Percentiles rank a stretch among this genome's conserved stretches.
These are phyloP conservation scores for Psylliodes chrysocephalus DNA, from an alignment of 2,888 invertebrate genomes.

Conservation along the genomic window DNA sequence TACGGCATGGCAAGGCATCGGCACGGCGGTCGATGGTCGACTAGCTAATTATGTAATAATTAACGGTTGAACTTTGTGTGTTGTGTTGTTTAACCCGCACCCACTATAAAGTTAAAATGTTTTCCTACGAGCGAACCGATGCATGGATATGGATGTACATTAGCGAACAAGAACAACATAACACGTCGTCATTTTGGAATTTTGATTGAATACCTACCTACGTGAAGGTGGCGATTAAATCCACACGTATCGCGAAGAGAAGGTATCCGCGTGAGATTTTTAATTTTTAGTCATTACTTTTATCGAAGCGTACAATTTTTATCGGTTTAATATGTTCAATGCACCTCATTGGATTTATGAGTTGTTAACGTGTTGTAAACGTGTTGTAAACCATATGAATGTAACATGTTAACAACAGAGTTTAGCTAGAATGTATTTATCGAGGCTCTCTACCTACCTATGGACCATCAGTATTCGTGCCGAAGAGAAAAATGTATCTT, in stretches of 20 bases:
- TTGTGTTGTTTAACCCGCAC: conserved; percentile 39
- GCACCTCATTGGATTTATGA: too few species aligned
- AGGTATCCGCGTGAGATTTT: neutral
- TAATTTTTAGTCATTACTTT: neutral
- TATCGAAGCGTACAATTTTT: neutral
- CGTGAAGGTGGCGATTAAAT: neutral
- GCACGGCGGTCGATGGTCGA: conserved; percentile 25
- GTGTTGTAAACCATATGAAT: too few species aligned
- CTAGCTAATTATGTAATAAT: conserved; percentile 38
- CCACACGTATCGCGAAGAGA: neutral
- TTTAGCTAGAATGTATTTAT: too few species aligned
- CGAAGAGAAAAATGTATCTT: too few species aligned
- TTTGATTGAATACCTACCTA: conserved; percentile 1
- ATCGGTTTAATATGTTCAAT: too few species aligned
- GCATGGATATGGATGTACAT: too few species aligned
- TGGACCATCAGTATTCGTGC: too few species aligned
- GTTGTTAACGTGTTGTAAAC: too few species aligned
- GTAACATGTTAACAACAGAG: too few species aligned
- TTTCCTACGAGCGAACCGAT: neutral
- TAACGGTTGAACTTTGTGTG: conserved; percentile 37
- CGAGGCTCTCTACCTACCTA: too few species aligned
- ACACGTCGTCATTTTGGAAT: neutral
- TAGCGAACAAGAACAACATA: neutral
- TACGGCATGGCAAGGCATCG: conserved; percentile 20
- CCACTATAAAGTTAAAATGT: conserved; percentile 24